A percentile compares a stretch with the other conserved stretches of the same genome.
Conservation (phyloP, 2,113 vertebrate species). For the Dascyllus trimaculatus region DNA sequence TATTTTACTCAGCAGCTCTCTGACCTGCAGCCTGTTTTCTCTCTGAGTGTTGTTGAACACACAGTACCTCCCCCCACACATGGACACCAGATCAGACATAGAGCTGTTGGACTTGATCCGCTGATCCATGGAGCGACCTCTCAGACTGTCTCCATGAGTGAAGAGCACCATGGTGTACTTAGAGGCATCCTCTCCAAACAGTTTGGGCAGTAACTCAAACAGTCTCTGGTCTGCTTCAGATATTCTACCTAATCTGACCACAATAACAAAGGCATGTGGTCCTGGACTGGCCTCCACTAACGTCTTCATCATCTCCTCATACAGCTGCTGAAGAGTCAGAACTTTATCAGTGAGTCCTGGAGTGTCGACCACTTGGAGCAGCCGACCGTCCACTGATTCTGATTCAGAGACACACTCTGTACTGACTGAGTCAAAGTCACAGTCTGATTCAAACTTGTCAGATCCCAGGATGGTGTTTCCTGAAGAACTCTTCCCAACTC, state of each 20-base stretch:
- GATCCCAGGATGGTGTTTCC: too few relatives aligned
- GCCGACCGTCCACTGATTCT: neutral
- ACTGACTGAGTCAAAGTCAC: neutral
- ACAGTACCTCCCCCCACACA: slow-evolving; percentile 2
- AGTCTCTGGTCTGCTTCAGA: neutral
- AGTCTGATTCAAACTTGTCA: neutral
- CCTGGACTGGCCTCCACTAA: neutral
- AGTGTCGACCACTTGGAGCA: slow-evolving; percentile 26
- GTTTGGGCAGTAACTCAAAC: neutral
- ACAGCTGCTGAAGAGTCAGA: neutral
- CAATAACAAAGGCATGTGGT: slow-evolving; percentile 29
- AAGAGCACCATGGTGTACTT: too few relatives aligned
- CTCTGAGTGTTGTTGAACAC: slow-evolving; percentile 13
- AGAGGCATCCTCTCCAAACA: too few relatives aligned
- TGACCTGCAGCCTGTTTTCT: neutral
- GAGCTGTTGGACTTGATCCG: neutral
- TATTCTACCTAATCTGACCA: neutral
- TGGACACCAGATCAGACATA: neutral
- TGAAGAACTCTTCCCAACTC: too few relatives aligned
- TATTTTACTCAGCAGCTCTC: neutral
- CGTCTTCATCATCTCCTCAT: neutral
- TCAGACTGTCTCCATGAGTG: too few relatives aligned
- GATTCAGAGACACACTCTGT: neutral
- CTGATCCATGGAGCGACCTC: too few relatives aligned
- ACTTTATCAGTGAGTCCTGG: slow-evolving; percentile 2